These are phyloP conservation scores for Ramphastos sulfuratus DNA, from an alignment of 2,113 vertebrate species.

Conservation along the genomic window DNA sequence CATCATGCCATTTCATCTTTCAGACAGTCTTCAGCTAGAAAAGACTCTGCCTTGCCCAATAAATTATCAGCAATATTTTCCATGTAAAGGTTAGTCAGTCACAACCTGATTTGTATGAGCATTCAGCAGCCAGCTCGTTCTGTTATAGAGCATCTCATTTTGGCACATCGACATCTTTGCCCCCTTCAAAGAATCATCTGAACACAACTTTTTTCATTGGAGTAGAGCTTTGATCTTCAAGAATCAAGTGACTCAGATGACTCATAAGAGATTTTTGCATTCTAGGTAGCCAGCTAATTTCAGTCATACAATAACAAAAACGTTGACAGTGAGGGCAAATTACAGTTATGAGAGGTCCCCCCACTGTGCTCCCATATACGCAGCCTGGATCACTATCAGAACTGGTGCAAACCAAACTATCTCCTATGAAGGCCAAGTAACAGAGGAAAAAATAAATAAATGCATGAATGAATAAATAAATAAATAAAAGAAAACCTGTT, in stretches of 20 bases:
- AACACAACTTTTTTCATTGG: not conserved
- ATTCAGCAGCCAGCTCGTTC: not conserved
- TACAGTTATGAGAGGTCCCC: not conserved
- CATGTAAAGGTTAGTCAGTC: not conserved
- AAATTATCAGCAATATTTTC: constrained; percentile 6
- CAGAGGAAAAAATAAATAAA: not conserved
- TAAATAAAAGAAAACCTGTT: not conserved
- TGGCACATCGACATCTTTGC: not conserved
- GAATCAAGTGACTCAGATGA: not conserved
- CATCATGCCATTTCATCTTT: not conserved
- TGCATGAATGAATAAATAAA: not conserved
- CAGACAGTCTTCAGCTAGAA: not conserved
- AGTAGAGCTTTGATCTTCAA: not conserved
- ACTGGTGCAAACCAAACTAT: not conserved
- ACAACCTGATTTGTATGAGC: not conserved
- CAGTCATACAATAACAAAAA: not conserved
- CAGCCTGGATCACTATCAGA: not conserved
- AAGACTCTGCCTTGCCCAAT: not conserved
- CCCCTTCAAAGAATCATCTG: not conserved
- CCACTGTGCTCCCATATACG: not conserved
- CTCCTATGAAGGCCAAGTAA: not conserved
- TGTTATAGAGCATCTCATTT: not conserved
- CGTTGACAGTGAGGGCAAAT: not conserved
- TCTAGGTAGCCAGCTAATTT: not conserved
- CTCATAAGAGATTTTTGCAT: not conserved